These are phyloP conservation scores for Neodiprion fabricii DNA, from an alignment of 1,140 invertebrate species.

Conservation along the genomic window DNA sequence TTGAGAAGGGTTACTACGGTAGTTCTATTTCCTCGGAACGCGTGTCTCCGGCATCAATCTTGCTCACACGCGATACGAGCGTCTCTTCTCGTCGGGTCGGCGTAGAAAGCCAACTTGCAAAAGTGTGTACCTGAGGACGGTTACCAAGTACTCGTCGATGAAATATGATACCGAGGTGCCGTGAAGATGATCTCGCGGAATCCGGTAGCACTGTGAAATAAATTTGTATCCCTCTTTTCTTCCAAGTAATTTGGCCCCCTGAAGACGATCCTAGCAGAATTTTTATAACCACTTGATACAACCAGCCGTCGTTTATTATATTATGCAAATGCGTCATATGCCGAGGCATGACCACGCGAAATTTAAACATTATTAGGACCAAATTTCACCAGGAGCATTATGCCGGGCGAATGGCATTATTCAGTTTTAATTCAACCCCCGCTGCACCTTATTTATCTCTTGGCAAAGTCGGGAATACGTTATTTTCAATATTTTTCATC, in stretches of 20 bases:
- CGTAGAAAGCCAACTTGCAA: not conserved
- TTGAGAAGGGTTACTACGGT: not conserved
- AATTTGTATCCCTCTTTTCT: not conserved
- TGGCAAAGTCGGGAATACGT: too few relatives aligned
- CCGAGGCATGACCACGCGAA: not conserved
- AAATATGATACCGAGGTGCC: not conserved
- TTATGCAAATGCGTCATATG: not conserved
- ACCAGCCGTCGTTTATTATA: not conserved
- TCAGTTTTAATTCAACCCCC: too few relatives aligned
- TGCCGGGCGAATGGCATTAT: too few relatives aligned
- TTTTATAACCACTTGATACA: not conserved
- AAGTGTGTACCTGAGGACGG: not conserved
- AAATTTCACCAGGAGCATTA: too few relatives aligned
- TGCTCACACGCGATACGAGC: not conserved
- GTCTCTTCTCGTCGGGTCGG: not conserved
- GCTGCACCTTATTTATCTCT: too few relatives aligned
- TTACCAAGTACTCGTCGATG: not conserved
- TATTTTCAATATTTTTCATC: too few relatives aligned
- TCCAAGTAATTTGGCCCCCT: too few relatives aligned
- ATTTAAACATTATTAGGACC: too few relatives aligned
- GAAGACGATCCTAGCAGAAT: too few relatives aligned
- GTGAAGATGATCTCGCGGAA: not conserved
- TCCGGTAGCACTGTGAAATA: not conserved
- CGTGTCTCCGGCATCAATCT: not conserved
- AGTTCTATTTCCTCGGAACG: not conserved